These are phyloP conservation scores for Ophion slaviceki DNA, from an alignment of 2,888 invertebrate genomes.

Conservation along the genomic window DNA sequence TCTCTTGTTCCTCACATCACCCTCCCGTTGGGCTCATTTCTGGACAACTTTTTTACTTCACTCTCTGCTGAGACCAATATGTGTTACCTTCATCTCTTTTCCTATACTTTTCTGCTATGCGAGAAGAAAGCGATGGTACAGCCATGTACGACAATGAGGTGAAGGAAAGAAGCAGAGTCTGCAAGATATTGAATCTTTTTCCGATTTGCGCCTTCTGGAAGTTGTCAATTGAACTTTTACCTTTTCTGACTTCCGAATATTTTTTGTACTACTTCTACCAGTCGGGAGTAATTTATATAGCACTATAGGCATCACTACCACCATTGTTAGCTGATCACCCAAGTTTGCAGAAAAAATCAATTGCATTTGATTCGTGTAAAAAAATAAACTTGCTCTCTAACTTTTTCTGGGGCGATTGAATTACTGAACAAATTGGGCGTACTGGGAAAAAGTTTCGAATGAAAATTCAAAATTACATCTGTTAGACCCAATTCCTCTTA, in stretches of 20 bases:
- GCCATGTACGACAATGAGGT: constrained; percentile 47
- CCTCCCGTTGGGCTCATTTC: constrained; percentile 39
- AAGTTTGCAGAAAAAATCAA: no score
- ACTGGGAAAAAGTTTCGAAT: no score
- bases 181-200: constrained; percentile 4
- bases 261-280: not conserved
- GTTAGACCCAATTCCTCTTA: no score
- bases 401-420: no score
- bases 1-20: constrained; percentile 3
- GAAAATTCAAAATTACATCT: no score
- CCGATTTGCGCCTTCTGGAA: constrained; percentile 10
- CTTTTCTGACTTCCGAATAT: not conserved
- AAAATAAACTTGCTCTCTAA: no score
- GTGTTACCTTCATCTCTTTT: constrained; percentile 16
- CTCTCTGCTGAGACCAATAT: constrained; percentile 41
- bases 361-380: no score
- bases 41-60: constrained; percentile 25
- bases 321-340: not conserved
- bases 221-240: constrained; percentile 38
- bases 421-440: no score
- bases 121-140: constrained; percentile 20
- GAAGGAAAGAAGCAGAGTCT: constrained; percentile 21
- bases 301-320: no score
- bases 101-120: constrained; percentile 27
- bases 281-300: not conserved